phyloP scores from a whole-genome alignment of 2,113 vertebrate genomes.

The Ranitomeya imitator region DNA sequence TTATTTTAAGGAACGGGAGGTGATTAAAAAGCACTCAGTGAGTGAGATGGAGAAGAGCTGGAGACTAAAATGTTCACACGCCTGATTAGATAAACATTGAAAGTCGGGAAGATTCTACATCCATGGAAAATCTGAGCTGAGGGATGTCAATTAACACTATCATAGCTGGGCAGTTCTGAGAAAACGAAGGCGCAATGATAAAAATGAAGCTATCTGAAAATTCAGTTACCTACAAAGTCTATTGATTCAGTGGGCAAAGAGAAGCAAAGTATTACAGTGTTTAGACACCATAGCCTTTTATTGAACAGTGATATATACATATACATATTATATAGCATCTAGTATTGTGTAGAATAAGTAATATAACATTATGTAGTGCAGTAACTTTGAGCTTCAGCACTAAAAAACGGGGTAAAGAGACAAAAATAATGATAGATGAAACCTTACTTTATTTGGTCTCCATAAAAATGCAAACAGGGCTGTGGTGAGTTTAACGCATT shows the following conservation, averaged over 20 bases:
- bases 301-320: no score
- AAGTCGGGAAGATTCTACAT: conserved; percentile 24
- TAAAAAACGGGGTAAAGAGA: no score
- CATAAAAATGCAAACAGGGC: no score
- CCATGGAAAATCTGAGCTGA: conserved; percentile 44
- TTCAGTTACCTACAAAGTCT: not conserved
- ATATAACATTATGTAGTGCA: no score
- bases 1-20: conserved; percentile 53
- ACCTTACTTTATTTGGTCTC: no score
- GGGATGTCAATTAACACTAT: conserved; percentile 40
- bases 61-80: conserved; percentile 40
- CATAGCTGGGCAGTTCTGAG: not conserved
- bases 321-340: no score
- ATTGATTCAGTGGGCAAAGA: not conserved
- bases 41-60: conserved; percentile 26
- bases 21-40: conserved; percentile 46
- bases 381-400: no score
- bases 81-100: conserved; percentile 52
- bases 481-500: no score
- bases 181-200: not conserved
- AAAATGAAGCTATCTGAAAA: not conserved
- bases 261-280: not conserved
- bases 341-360: no score
- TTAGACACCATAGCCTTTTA: no score
- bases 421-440: no score